A percentile compares a stretch with the other conserved stretches of the same genome.
Evolutionary conservation across 2,797 vertebrate species (phyloP).

Genomic region (Gambusia yucatana): DNA sequence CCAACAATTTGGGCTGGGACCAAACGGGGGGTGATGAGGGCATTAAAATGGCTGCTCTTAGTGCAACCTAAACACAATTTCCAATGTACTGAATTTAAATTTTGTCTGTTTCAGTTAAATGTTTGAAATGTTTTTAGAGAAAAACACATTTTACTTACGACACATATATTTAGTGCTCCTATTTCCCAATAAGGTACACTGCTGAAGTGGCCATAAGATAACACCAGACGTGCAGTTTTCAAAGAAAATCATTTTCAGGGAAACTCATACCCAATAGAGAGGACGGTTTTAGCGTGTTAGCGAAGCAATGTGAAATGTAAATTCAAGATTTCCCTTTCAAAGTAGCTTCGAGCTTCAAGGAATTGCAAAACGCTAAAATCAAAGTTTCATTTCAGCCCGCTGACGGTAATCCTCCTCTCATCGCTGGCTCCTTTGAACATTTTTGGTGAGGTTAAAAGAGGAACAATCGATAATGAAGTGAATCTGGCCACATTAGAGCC

Average conservation of each 20-base stretch:
- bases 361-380: slow-evolving; percentile 57
- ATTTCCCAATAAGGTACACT: slow-evolving; percentile 2
- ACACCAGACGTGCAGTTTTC: slow-evolving; percentile 4
- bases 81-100: background rate
- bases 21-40: background rate
- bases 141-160: background rate
- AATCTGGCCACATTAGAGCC: slow-evolving; percentile 74
- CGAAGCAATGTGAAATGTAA: slow-evolving; percentile 56
- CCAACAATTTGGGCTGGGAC: background rate
- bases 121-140: background rate
- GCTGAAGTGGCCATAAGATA: slow-evolving; percentile 5
- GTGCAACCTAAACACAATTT: background rate
- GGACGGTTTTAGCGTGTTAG: slow-evolving; percentile 37
- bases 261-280: slow-evolving; percentile 19
- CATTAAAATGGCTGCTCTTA: background rate
- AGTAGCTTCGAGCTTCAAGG: slow-evolving; percentile 66
- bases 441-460: slow-evolving; percentile 67
- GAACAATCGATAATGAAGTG: slow-evolving; percentile 78
- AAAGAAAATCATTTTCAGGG: slow-evolving; percentile 12
- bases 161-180: background rate
- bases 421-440: slow-evolving; percentile 58
- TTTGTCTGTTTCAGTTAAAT: background rate
- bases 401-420: slow-evolving; percentile 69
- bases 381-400: slow-evolving; percentile 71
- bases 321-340: slow-evolving; percentile 71